Evolutionary conservation across 2,888 invertebrate genomes (phyloP), one percentile per base, ranked within the genome.

Genomic region (Nebria brevicollis): DNA sequence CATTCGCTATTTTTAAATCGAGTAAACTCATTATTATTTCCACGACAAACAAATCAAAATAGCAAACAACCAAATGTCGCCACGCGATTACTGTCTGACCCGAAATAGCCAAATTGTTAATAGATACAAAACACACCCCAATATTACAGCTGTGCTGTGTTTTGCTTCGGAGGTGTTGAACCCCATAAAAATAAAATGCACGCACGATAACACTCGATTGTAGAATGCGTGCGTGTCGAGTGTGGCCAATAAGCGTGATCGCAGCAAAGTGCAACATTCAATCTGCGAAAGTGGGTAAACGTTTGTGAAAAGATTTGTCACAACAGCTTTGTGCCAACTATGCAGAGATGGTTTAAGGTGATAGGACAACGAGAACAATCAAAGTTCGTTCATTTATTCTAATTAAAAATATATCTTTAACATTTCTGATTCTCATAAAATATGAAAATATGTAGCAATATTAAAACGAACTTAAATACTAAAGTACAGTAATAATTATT

Each of bases 221-320:
- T 75, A 80, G 66, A 80, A 41, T 75, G 79, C 74, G 80, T 75
- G 75, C 80, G 80, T 75, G 80, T 70, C 34, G 54, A 4, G 13
- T 13, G 70, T 70, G 54, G 54, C 54, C 66, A 68, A 75, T 80
- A 80, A 80, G 54, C 80, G 66, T 81, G 81, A 81, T 81, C 81
- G 72, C 66, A 11, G 43, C 20, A 66, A 81, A 77, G 81, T 81
- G 81, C 77, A 81, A 73, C 77, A 76, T 81, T 77, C 81, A 81
- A 81, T 81, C 77, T 81, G 75, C 81, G 75, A 72, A 81, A 81
- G 81, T 81, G 81, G 74, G 54, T 2, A 54, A 74, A 66, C 74
- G 75, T 64, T 79, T 54, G 43, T 79, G 74, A 75, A 79, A 73
- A 79, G 79, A 79, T 79, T 79, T 79, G 79, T 79, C 79, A 79